Base-by-base conservation (phyloP, 2,888 invertebrate species). In the Antheraea assamensis region DNA sequence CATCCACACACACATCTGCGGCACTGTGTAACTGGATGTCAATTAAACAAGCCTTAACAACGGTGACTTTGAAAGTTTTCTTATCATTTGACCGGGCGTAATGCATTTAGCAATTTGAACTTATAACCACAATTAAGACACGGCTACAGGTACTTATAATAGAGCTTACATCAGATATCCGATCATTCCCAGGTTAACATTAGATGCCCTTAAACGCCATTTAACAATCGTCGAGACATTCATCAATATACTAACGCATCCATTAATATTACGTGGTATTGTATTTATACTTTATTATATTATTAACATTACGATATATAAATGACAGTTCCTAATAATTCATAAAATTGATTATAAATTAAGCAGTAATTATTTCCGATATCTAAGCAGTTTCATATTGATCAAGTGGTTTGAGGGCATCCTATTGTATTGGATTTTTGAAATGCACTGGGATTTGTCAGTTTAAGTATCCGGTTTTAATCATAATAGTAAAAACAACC, bases 41-140 rank as follows among this genome's bases (percentile, higher is more conserved):
- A 93, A 93, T 94, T 94, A 93, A 80, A 80, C 82, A 82, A 89
- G 93, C 92, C 93, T 93, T 92, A 90, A 88, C 88, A 87, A 82
- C 88, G 85, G 87, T 83, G 83, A 86, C 88, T 86, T 85, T 87
- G 88, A 85, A 88, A 88, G 88, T 84, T 84, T 87, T 87, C 82
- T 81, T 71, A 73, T 75, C 77, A 35, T 68, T 77, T 83, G 86
- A 82, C 77, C 81, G 81, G 83, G 80, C 85, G 80, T 35, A 81
- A 82, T 88, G 88, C 88, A 88, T 87, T 88, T 88, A 84, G 86
- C 83, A 80, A 87, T 88, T 87, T 89, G 85, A 90, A 90, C 88
- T 89, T 88, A 87, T 86, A 88, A 83, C 84, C 81, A 82, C 77
- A 85, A 86, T 86, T 86, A 84, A 84, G 76, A 78, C 83, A 81